Evolutionary conservation across 1,140 invertebrate genomes (phyloP).

Genomic region (Nephila pilipes): DNA sequence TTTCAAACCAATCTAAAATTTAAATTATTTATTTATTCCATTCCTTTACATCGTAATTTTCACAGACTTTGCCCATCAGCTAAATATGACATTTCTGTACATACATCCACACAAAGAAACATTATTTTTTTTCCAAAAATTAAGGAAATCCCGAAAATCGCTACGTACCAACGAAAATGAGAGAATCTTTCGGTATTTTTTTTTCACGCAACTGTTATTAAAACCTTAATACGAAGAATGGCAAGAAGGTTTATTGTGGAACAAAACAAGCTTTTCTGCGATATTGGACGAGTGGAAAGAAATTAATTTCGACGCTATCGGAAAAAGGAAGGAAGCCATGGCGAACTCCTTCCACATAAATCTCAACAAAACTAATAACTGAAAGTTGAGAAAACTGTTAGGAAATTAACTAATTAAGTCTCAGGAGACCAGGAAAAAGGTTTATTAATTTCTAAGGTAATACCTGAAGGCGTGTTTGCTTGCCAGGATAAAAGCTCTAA

Average conservation of each 20-base stretch:
- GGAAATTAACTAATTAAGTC: constrained; percentile 39
- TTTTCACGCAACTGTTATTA: neutral
- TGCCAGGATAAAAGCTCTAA: neutral
- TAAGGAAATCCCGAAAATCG: no score
- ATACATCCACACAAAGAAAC: no score
- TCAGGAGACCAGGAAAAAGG: neutral
- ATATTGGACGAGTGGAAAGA: neutral
- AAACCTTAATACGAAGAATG: neutral
- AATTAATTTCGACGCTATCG: constrained; percentile 17
- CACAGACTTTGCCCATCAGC: no score
- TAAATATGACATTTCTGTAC: no score
- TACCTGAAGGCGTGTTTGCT: neutral
- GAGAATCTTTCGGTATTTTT: no score
- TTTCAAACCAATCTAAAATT: no score
- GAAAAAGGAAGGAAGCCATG: neutral
- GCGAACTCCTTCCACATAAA: neutral
- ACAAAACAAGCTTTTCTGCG: neutral
- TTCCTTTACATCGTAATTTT: no score
- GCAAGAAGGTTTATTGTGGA: neutral
- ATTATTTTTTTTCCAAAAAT: no score
- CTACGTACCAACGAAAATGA: no score
- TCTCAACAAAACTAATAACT: constrained; percentile 38
- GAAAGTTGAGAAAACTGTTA: constrained; percentile 24
- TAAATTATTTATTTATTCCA: no score
- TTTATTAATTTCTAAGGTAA: constrained; percentile 19